Conservation (phyloP, 2,888 invertebrate species). For the Epinotia bilunana region DNA sequence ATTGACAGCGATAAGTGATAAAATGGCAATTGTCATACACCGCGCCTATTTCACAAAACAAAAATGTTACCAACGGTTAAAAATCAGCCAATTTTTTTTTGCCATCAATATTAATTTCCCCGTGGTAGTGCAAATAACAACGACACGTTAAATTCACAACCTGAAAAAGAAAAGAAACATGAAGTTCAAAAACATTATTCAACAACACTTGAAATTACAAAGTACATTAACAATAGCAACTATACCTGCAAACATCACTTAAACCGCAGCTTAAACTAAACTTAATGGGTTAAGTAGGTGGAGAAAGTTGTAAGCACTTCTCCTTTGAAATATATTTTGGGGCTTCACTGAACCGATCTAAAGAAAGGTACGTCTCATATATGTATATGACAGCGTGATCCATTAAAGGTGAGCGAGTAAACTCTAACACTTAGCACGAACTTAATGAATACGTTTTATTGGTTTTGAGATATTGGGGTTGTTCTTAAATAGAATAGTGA, state of each 20-base stretch:
- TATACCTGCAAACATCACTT: conserved; percentile 53
- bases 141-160: no score
- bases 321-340: conserved; percentile 69
- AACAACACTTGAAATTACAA: conserved; percentile 38
- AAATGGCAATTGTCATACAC: no score
- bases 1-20: no score
- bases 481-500: not conserved
- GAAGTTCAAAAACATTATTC: not conserved
- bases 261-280: conserved; percentile 62
- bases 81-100: no score
- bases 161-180: no score
- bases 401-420: conserved; percentile 34
- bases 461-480: conserved; percentile 18
- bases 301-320: conserved; percentile 61
- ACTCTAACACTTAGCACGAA: conserved; percentile 30
- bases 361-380: conserved; percentile 48
- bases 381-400: conserved; percentile 39
- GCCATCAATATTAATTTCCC: no score
- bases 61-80: no score
- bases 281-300: conserved; percentile 69
- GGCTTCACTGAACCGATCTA: conserved; percentile 56
- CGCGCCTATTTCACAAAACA: no score
- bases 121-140: no score
- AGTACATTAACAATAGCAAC: conserved; percentile 44
- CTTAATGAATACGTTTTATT: conserved; percentile 37